Conservation (phyloP, 2,113 vertebrate genomes). For the Leptobrachium ailaonicum region DNA sequence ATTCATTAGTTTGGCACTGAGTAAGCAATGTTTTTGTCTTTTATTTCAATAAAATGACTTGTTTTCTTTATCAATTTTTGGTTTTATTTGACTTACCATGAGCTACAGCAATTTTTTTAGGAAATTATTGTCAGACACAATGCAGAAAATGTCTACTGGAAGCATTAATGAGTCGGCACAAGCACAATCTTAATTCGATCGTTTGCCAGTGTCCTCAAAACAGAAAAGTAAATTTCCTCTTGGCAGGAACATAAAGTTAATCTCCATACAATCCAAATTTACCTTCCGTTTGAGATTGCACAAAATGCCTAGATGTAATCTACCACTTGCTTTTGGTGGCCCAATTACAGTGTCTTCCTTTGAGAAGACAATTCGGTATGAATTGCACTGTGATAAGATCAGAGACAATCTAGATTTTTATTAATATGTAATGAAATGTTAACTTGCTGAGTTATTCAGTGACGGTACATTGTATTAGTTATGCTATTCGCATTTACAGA, state of each 20-base stretch:
- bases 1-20: too few species aligned
- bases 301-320: not conserved
- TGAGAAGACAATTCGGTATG: not conserved
- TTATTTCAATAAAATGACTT: too few species aligned
- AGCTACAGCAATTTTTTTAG: not conserved
- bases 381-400: constrained; percentile 18
- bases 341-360: constrained; percentile 15
- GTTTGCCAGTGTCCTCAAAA: not conserved
- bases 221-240: not conserved
- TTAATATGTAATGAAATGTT: constrained; percentile 35
- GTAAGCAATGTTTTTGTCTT: too few species aligned
- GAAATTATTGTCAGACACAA: not conserved
- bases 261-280: not conserved
- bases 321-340: not conserved
- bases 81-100: not conserved
- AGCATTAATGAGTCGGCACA: not conserved
- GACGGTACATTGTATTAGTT: constrained; percentile 2
- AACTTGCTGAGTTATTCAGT: constrained; percentile 36
- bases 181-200: not conserved
- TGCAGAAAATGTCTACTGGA: not conserved
- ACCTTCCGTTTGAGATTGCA: not conserved
- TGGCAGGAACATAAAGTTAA: not conserved
- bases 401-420: not conserved
- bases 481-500: constrained; percentile 3
- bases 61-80: too few species aligned